A percentile compares a stretch with the other conserved stretches of the same genome.
These are phyloP conservation scores for Natator depressus DNA, from an alignment of 2,113 vertebrate genomes.

Conservation along the genomic window DNA sequence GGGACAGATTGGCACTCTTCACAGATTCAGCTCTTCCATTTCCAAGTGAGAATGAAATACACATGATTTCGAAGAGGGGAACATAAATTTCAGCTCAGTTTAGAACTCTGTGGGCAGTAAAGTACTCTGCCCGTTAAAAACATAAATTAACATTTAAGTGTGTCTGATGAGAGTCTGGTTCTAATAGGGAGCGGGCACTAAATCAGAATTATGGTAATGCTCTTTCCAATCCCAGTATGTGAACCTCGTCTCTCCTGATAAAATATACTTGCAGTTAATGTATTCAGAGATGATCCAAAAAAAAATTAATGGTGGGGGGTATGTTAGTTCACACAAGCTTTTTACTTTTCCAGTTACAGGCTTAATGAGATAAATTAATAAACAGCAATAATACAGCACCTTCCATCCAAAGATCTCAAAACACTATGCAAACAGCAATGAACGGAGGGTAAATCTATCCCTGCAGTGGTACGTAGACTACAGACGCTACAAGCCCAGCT, in stretches of 20 bases:
- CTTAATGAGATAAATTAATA: neutral
- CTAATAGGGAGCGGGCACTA: conserved; percentile 37
- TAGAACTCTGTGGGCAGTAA: conserved; percentile 47
- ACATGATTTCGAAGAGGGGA: neutral
- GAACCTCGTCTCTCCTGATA: neutral
- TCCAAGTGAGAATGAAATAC: conserved; percentile 20
- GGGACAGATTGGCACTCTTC: conserved; percentile 45
- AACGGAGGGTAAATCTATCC: neutral
- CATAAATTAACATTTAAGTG: conserved; percentile 45
- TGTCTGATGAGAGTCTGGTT: conserved; percentile 36
- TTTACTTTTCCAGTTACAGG: neutral
- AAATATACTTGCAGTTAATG: neutral
- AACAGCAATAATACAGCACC: neutral
- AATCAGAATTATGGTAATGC: conserved; percentile 35
- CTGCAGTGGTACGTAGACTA: too few species aligned
- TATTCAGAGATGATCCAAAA: neutral
- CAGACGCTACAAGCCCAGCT: too few species aligned
- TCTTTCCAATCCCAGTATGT: neutral
- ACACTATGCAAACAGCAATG: neutral
- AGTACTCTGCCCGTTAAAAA: conserved; percentile 54
- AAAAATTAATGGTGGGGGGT: conserved; percentile 1
- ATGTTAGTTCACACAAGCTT: neutral
- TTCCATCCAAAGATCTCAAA: neutral
- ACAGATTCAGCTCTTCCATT: conserved; percentile 45
- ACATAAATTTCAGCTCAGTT: conserved; percentile 39